Evolutionary conservation across 2,888 invertebrate species (phyloP).

Genomic region (Tenthredo livida): DNA sequence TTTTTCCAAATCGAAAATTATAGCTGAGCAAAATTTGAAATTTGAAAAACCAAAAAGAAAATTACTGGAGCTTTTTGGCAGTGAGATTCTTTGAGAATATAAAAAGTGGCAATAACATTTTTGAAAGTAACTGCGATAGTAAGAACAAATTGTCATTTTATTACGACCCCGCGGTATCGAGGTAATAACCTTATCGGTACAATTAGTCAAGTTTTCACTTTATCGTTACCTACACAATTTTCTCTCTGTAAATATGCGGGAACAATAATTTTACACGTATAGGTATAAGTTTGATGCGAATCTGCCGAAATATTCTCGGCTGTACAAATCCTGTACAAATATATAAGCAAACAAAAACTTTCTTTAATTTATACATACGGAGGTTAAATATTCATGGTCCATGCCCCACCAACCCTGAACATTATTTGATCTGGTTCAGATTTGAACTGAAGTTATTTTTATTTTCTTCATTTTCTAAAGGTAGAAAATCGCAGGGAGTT

Average conservation of each 20-base stretch:
- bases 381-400: background rate
- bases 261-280: background rate
- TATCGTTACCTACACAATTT: background rate
- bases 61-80: background rate
- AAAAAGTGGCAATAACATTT: background rate
- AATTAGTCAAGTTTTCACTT: background rate
- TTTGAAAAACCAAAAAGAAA: background rate
- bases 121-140: background rate
- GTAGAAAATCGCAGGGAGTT: background rate
- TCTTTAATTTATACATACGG: conserved; percentile 1
- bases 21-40: background rate
- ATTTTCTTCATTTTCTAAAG: background rate
- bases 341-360: conserved; percentile 2
- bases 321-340: conserved; percentile 13
- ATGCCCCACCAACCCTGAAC: background rate
- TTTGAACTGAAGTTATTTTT: background rate
- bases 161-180: background rate
- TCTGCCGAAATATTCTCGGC: background rate
- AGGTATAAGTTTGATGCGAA: background rate
- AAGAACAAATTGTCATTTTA: background rate
- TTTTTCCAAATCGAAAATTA: background rate
- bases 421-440: background rate
- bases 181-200: background rate
- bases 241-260: background rate
- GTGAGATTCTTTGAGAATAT: background rate